phyloP scores from a whole-genome alignment of 2,113 vertebrate species.

The Isichthys henryi region DNA sequence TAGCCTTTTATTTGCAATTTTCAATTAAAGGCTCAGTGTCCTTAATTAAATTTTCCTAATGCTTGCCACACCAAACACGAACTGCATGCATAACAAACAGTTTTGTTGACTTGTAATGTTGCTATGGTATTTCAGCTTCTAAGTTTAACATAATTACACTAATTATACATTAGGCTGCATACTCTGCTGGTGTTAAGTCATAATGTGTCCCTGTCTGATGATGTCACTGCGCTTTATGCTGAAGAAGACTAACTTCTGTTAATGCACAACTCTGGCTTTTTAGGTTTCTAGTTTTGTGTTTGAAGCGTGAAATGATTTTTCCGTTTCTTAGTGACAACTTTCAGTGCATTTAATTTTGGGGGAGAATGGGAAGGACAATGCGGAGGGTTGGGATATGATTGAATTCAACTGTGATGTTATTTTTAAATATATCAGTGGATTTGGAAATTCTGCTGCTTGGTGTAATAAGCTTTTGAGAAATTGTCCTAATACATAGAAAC shows the following conservation, averaged over 20 bases:
- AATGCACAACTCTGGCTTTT: neutral
- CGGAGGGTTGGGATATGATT: neutral
- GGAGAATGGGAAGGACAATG: neutral
- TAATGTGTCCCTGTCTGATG: neutral
- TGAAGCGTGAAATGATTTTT: neutral
- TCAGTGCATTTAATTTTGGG: neutral
- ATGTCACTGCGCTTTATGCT: neutral
- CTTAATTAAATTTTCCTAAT: neutral
- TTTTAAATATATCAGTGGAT: neutral
- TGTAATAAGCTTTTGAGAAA: neutral
- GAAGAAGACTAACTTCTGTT: neutral
- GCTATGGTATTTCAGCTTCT: neutral
- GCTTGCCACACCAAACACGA: neutral
- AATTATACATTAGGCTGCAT: neutral
- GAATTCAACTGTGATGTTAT: neutral
- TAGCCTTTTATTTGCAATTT: neutral
- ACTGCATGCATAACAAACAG: neutral
- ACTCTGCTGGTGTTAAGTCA: neutral
- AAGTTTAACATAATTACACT: neutral
- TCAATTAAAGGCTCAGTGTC: neutral
- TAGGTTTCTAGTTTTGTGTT: neutral
- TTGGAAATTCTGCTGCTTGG: neutral
- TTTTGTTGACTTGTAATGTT: neutral
- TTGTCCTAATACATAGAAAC: neutral
- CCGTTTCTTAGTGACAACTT: neutral